Conservation (phyloP, 2,113 vertebrate genomes). For the Megaceryle maxima region DNA sequence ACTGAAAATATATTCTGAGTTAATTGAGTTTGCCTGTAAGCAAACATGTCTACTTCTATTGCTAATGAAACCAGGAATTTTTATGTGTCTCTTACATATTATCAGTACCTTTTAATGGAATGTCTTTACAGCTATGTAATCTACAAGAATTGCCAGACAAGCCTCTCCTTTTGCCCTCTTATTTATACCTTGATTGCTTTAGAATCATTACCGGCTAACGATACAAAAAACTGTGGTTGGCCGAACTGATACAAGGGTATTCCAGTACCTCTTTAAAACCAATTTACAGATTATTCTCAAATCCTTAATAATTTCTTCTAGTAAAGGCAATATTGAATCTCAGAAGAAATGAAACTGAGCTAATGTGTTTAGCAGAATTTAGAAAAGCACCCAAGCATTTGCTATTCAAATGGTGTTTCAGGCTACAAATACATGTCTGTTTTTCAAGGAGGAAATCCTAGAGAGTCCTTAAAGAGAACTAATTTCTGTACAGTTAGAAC, state of each 20-base stretch:
- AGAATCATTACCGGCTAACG: slow-evolving; percentile 28
- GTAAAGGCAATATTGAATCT: neutral
- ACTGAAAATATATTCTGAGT: slow-evolving; percentile 14
- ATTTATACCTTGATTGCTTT: slow-evolving; percentile 12
- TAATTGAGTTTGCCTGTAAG: neutral
- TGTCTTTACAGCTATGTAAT: slow-evolving; percentile 39
- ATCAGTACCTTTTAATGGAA: slow-evolving; percentile 31
- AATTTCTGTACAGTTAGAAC: neutral
- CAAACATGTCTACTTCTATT: slow-evolving; percentile 32
- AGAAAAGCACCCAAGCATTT: neutral
- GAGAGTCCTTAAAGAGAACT: neutral
- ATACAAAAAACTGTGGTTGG: slow-evolving; percentile 18
- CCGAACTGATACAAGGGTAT: slow-evolving; percentile 4
- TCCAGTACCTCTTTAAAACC: neutral
- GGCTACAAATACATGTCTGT: neutral
- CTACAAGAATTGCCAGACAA: slow-evolving; percentile 1
- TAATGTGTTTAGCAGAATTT: neutral
- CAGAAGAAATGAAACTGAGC: neutral
- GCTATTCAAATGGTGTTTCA: neutral
- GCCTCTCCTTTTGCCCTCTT: slow-evolving; percentile 36
- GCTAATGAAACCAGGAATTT: slow-evolving; percentile 35
- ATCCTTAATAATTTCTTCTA: neutral
- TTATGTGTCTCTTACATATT: slow-evolving; percentile 18
- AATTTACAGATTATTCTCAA: neutral
- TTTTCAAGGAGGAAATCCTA: neutral